Evolutionary conservation across 2,888 invertebrate species (phyloP).

Genomic region (Gymnocheta viridis): DNA sequence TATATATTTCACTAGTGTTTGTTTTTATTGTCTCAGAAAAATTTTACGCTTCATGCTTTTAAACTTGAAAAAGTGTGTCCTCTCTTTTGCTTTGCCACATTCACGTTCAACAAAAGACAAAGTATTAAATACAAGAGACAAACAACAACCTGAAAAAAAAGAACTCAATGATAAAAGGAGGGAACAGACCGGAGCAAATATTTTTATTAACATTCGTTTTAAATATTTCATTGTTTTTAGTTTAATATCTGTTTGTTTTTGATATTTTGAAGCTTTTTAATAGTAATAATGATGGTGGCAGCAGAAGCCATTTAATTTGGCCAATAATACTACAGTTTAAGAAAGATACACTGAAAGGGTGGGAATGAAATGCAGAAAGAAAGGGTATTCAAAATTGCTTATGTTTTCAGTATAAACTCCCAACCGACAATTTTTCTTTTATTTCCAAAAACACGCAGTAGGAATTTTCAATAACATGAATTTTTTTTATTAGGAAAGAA

Average conservation of each 20-base stretch:
- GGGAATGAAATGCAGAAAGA: neutral
- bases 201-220: slow-evolving; percentile 51
- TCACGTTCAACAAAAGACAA: slow-evolving; percentile 7
- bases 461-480: too few species aligned
- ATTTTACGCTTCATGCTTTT: slow-evolving; percentile 56
- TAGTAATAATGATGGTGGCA: slow-evolving; percentile 43
- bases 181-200: slow-evolving; percentile 17
- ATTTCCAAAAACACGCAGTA: too few species aligned
- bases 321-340: slow-evolving; percentile 54
- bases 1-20: slow-evolving; percentile 20
- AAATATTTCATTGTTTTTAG: slow-evolving; percentile 52
- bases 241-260: slow-evolving; percentile 48
- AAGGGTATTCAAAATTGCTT: slow-evolving; percentile 13
- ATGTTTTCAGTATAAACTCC: too few species aligned
- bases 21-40: slow-evolving; percentile 14
- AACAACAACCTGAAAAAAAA: slow-evolving; percentile 35
- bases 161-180: neutral
- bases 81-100: slow-evolving; percentile 6
- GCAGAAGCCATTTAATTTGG: slow-evolving; percentile 50
- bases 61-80: slow-evolving; percentile 42
- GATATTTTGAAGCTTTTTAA: slow-evolving; percentile 51
- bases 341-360: slow-evolving; percentile 50
- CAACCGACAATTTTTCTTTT: too few species aligned
- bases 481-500: too few species aligned
- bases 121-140: slow-evolving; percentile 28